Evolutionary conservation across 2,888 invertebrate genomes (phyloP).

Genomic region (Drosophila trichaetosa): DNA sequence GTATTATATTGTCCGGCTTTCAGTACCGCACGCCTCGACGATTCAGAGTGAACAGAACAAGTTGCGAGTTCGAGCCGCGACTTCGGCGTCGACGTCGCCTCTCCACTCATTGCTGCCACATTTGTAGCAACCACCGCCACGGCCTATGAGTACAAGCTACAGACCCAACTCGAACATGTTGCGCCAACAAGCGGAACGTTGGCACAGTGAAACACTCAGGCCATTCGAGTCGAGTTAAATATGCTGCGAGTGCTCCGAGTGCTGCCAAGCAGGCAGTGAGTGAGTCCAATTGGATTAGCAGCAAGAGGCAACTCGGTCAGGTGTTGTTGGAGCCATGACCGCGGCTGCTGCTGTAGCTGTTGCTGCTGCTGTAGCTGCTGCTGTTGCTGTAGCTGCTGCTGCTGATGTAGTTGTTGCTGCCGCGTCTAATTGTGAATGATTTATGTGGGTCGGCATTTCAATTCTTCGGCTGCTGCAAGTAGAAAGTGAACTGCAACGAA

Average conservation of each 20-base stretch:
- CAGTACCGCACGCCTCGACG: conserved; percentile 65
- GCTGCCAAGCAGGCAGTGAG: conserved; percentile 9
- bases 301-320: conserved; percentile 65
- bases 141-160: not conserved
- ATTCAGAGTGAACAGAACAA: conserved; percentile 65
- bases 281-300: conserved; percentile 32
- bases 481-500: conserved; percentile 62
- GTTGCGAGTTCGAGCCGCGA: conserved; percentile 59
- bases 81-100: conserved; percentile 43
- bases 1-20: conserved; percentile 55
- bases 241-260: conserved; percentile 4
- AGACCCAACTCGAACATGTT: conserved; percentile 43
- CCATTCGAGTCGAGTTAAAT: not conserved
- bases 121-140: conserved; percentile 6
- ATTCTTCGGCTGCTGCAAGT: conserved; percentile 45
- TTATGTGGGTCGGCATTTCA: conserved; percentile 72
- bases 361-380: not conserved
- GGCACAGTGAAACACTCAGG: conserved; percentile 37
- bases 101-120: conserved; percentile 43
- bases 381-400: conserved; percentile 22
- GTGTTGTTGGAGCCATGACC: conserved; percentile 70
- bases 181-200: conserved; percentile 33
- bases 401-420: conserved; percentile 43
- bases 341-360: conserved; percentile 36
- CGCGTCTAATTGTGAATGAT: conserved; percentile 78